A percentile compares a stretch with the other conserved stretches of the same genome.
phyloP scores from a whole-genome alignment of 2,888 invertebrate genomes.

The Ochropleura leucogaster region DNA sequence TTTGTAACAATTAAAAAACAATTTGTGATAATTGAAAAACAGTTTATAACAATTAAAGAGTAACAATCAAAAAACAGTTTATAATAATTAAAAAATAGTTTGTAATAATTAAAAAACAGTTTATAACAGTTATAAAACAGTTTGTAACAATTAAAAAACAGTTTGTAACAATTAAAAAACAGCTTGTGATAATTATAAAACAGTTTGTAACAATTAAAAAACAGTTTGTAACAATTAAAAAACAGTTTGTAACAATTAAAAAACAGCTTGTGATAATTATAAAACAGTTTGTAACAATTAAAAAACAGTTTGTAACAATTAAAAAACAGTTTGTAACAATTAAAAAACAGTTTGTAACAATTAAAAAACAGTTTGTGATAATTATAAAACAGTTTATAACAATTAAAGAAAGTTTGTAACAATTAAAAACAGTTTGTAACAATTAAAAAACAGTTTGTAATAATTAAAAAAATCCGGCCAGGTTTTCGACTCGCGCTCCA shows the following conservation, averaged over 20 bases:
- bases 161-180: neutral
- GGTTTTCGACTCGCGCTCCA: too few species aligned
- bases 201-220: neutral
- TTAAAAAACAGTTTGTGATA: too few species aligned
- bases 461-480: neutral
- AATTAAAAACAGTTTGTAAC: neutral
- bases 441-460: neutral
- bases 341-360: neutral
- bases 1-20: too few species aligned
- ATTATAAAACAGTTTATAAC: neutral
- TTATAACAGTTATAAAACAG: neutral
- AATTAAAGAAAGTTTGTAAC: neutral
- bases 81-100: neutral
- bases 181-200: too few species aligned
- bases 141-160: neutral
- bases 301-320: neutral
- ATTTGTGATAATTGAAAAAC: too few species aligned
- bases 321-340: neutral
- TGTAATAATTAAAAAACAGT: neutral
- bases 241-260: neutral
- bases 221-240: neutral
- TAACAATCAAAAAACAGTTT: neutral
- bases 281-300: neutral
- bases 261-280: too few species aligned
- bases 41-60: neutral